Base-by-base conservation (phyloP, 2,113 vertebrate genomes). In the Nycticryphes semicollaris region DNA sequence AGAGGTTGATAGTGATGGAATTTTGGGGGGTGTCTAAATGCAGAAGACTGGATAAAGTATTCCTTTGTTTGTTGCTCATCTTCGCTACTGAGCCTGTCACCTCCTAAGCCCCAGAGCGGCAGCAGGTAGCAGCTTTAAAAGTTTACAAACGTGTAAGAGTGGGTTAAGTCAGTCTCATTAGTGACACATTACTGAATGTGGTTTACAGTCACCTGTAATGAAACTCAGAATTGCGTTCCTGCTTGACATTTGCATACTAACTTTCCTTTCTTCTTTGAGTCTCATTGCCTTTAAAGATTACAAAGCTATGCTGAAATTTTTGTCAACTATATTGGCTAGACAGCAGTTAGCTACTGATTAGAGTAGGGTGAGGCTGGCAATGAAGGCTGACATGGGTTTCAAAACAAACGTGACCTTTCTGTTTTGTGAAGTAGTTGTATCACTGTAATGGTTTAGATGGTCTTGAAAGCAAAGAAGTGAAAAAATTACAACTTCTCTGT, bases 201-300 rank as follows among this genome's bases (percentile, higher is more conserved):
- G 2, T 57, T 87, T 66, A 21, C 2, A 1, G 10, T 68, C 31
- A 54, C 1, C 0, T 27, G 4, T 31, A 82, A 37, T 67, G 35
- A 83, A 77, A 63, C 47, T 84, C 19, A 43, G 31, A 86, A 59
- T 30, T 84, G 7, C n/a, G 13, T 53, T 93, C 84, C 16, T 37
- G 7, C n/a, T 80, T 64, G 62, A 56, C 7, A 4, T 6, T 80
- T 86, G 35, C 9, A 23, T 70, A 31, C 8, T 30, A 66, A 45
- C 24, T 69, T 92, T 9, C 4, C 5, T 81, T 91, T 64, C 21
- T 73, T 66, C 14, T 48, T 48, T 35, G 19, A 63, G 24, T 86
- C 16, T 43, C 17, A 7, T 35, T 77, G n/a, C n/a, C 13, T 73
- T 82, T 43, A 47, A 69, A 60, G 1, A 4, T 39, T 60, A 41